A percentile compares a stretch with the other conserved stretches of the same genome.
These are phyloP conservation scores for Catharus minimus DNA, from an alignment of 2,113 vertebrate species.

Conservation along the genomic window DNA sequence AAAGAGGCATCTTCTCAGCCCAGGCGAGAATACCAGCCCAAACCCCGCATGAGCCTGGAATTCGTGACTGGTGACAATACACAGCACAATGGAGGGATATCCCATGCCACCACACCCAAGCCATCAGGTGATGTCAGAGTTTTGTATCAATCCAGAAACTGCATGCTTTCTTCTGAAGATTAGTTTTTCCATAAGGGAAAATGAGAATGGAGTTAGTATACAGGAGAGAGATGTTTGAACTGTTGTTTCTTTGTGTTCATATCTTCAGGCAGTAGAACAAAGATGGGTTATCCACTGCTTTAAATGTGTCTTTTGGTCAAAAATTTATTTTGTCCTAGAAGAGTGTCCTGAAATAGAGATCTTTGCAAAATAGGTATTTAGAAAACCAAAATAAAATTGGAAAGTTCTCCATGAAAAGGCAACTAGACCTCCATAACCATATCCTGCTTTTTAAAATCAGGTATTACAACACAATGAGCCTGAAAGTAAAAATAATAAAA, in stretches of 20 bases:
- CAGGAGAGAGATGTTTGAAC: background rate
- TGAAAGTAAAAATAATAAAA: background rate
- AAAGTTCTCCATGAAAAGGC: background rate
- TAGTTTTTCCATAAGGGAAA: background rate
- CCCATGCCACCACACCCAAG: constrained; percentile 83
- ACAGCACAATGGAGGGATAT: constrained; percentile 91
- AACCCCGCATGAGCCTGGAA: constrained; percentile 91
- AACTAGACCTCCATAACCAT: background rate
- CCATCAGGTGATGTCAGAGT: constrained; percentile 82
- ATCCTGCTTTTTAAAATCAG: background rate
- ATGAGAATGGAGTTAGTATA: background rate
- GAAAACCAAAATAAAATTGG: background rate
- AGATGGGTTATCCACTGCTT: background rate
- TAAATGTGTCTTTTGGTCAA: background rate
- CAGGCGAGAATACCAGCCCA: constrained; percentile 88
- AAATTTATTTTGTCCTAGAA: background rate
- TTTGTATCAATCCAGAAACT: background rate
- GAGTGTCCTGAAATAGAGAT: background rate
- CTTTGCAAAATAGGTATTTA: background rate
- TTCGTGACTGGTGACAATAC: constrained; percentile 83
- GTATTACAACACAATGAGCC: background rate
- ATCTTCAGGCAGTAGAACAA: background rate
- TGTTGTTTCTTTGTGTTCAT: background rate
- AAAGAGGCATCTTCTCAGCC: constrained; percentile 88
- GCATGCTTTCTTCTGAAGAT: background rate